These are phyloP conservation scores for Lingula anatina DNA, from an alignment of 2,888 invertebrate species.

Conservation along the genomic window DNA sequence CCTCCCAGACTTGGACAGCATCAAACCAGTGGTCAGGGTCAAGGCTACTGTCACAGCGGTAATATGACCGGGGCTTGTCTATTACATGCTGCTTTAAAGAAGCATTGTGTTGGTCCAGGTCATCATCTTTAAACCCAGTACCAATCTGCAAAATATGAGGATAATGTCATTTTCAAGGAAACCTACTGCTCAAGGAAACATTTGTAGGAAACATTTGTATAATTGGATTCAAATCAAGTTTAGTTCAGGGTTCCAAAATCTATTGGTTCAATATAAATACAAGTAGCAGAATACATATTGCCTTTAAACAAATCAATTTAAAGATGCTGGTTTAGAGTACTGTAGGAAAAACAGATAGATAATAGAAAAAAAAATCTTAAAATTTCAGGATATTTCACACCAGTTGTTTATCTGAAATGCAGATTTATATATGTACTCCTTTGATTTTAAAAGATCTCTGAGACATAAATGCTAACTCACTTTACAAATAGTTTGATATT, in stretches of 20 bases:
- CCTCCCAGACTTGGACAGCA: slow-evolving; percentile 86
- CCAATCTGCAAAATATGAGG: slow-evolving; percentile 62
- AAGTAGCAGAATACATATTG: too few species aligned
- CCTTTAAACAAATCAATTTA: too few species aligned
- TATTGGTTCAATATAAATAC: too few species aligned
- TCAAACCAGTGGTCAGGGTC: slow-evolving; percentile 53
- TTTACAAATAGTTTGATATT: slow-evolving; percentile 89
- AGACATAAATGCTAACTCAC: slow-evolving; percentile 52
- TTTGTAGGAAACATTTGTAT: too few species aligned
- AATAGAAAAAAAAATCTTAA: neutral
- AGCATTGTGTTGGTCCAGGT: slow-evolving; percentile 70
- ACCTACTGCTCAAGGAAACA: too few species aligned
- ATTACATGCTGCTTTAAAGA: slow-evolving; percentile 73
- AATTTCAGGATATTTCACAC: neutral
- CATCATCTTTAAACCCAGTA: slow-evolving; percentile 91
- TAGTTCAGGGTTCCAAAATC: too few species aligned
- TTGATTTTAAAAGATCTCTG: too few species aligned
- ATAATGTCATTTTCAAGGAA: too few species aligned
- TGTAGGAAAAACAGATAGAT: neutral
- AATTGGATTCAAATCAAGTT: too few species aligned
- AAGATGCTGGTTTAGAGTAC: neutral
- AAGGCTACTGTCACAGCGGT: slow-evolving; percentile 65
- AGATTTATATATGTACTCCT: too few species aligned
- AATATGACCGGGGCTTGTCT: slow-evolving; percentile 63
- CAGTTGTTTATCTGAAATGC: too few species aligned